These are phyloP conservation scores for Cyclargus thomasi DNA, from an alignment of 1,140 invertebrate genomes.

Conservation along the genomic window DNA sequence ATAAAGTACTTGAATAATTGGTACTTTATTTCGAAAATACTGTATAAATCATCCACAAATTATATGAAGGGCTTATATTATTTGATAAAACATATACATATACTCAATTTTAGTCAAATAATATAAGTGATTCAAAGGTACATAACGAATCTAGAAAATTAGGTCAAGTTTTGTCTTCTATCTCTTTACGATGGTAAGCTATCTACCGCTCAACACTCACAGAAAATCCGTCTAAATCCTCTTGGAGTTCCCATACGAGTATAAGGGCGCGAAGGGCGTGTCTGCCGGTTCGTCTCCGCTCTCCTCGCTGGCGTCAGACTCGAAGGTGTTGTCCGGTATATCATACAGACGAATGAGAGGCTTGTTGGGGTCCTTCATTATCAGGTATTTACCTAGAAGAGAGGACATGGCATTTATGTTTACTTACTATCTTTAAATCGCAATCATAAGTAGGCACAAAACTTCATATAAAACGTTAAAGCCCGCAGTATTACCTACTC, in stretches of 20 bases:
- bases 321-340: slow-evolving; percentile 98
- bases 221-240: slow-evolving; percentile 48
- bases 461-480: too few species aligned
- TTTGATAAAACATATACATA: too few species aligned
- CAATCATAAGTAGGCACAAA: too few species aligned
- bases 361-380: slow-evolving; percentile 99
- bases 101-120: slow-evolving; percentile 16
- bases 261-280: slow-evolving; percentile 75
- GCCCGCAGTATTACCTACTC: too few species aligned
- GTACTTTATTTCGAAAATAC: too few species aligned
- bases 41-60: too few species aligned
- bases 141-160: too few species aligned
- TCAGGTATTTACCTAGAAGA: slow-evolving; percentile 86
- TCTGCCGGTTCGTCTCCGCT: slow-evolving; percentile 87
- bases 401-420: background rate
- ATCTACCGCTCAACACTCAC: background rate
- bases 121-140: too few species aligned
- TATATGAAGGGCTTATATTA: too few species aligned
- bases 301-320: slow-evolving; percentile 96
- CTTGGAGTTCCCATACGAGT: slow-evolving; percentile 68
- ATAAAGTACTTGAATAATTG: too few species aligned
- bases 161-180: too few species aligned
- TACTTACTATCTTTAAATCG: too few species aligned
- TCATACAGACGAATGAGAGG: slow-evolving; percentile 96
- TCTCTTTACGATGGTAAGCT: slow-evolving; percentile 2